phyloP scores from a whole-genome alignment of 2,797 vertebrate species.

The Salmo trutta region DNA sequence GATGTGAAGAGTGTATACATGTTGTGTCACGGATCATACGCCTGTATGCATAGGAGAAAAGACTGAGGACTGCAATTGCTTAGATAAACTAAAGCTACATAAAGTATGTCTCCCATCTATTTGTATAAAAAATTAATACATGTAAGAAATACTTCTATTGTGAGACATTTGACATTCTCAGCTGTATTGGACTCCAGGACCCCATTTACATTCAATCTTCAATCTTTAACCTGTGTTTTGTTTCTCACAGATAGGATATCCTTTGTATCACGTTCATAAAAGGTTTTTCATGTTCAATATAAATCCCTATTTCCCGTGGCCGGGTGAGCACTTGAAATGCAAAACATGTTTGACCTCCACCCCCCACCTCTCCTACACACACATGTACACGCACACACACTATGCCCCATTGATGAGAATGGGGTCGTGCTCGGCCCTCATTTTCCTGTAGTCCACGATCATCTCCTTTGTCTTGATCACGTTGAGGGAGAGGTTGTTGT shows the following conservation, averaged over 20 bases:
- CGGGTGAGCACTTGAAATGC: neutral
- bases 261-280: neutral
- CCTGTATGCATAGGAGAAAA: neutral
- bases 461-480: too few relatives aligned
- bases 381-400: constrained; percentile 50
- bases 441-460: too few relatives aligned
- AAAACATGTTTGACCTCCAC: neutral
- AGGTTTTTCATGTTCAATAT: neutral
- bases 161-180: neutral
- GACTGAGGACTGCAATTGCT: neutral
- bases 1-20: neutral
- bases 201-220: neutral
- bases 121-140: neutral
- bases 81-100: neutral
- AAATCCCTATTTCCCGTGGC: neutral
- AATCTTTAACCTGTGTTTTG: neutral
- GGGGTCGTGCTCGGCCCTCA: too few relatives aligned
- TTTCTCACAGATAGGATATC: neutral
- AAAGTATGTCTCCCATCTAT: neutral
- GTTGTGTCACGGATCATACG: neutral
- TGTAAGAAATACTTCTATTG: neutral
- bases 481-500: too few relatives aligned
- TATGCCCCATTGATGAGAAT: neutral
- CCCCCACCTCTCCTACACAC: constrained; percentile 14
- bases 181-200: neutral